Conservation (phyloP, 2,797 vertebrate species). For the Psittacula derbiana region DNA sequence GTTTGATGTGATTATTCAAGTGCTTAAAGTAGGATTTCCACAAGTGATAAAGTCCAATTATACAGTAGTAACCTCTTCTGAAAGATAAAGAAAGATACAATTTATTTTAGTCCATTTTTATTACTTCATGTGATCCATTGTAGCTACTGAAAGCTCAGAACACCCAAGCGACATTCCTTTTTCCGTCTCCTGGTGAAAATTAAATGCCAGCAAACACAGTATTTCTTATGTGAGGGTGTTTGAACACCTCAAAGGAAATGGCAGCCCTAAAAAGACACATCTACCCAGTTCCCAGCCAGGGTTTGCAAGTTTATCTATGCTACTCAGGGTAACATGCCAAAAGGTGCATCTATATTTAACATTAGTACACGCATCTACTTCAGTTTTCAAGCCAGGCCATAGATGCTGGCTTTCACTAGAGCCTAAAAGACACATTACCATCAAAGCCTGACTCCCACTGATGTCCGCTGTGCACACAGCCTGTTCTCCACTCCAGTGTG, state of each 20-base stretch:
- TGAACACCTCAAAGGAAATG: not conserved
- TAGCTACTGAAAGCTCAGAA: not conserved
- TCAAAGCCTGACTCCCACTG: not conserved
- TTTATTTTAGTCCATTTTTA: not conserved
- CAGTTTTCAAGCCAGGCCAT: not conserved
- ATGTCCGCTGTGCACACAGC: not conserved
- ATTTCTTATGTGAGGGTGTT: not conserved
- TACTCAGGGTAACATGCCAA: not conserved
- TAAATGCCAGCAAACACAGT: not conserved
- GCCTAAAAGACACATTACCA: not conserved
- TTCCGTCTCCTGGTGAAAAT: not conserved
- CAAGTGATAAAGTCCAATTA: not conserved
- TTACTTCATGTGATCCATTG: not conserved
- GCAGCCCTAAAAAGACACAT: not conserved
- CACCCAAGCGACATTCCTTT: not conserved
- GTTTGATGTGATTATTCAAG: not conserved
- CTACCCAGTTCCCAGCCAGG: not conserved
- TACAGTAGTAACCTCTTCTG: not conserved
- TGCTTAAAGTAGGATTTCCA: not conserved
- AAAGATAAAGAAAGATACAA: not conserved
- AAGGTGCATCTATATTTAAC: not conserved
- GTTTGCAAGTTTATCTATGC: not conserved
- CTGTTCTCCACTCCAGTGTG: not conserved
- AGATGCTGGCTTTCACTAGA: not conserved
- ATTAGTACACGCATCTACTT: rapidly evolving